Percentiles rank a stretch among this genome's conserved stretches.
Evolutionary conservation across 2,797 vertebrate species (phyloP).

Genomic region (Malacoraja senta): DNA sequence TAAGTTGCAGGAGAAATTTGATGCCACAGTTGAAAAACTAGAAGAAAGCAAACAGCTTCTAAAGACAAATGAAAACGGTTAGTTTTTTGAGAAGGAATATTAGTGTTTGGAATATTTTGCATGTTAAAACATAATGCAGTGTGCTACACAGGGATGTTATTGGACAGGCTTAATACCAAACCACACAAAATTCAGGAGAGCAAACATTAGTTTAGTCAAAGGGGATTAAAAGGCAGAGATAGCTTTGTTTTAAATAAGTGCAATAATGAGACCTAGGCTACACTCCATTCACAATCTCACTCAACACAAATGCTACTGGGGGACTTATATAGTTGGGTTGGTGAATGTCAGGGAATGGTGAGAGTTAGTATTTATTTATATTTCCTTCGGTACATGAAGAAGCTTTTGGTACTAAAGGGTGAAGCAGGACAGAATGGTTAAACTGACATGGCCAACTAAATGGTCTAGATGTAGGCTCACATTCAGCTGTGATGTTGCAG

Average conservation of each 20-base stretch:
- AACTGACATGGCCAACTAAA: not conserved
- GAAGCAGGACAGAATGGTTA: not conserved
- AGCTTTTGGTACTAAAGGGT: not conserved
- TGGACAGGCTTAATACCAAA: not conserved
- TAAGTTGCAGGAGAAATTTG: slow-evolving; percentile 44
- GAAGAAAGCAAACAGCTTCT: slow-evolving; percentile 42
- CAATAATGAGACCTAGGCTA: not conserved
- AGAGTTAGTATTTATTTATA: not conserved
- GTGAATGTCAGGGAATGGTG: not conserved
- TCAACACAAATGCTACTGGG: not conserved
- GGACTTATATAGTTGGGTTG: too few relatives aligned
- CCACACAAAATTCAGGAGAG: not conserved
- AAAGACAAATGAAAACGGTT: slow-evolving; percentile 45
- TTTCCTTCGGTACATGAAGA: not conserved
- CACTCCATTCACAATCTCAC: not conserved
- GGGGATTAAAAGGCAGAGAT: not conserved
- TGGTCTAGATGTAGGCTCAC: not conserved
- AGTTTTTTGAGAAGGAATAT: slow-evolving; percentile 2
- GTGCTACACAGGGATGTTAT: not conserved
- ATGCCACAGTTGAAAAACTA: slow-evolving; percentile 41
- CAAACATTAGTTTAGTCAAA: not conserved
- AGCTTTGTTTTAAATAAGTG: not conserved
- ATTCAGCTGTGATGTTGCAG: not conserved
- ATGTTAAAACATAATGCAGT: not conserved
- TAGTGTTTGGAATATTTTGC: not conserved